Percentiles rank a stretch among this genome's conserved stretches.
phyloP scores from a whole-genome alignment of 2,888 invertebrate genomes.

The Lithophane semibrunnea region DNA sequence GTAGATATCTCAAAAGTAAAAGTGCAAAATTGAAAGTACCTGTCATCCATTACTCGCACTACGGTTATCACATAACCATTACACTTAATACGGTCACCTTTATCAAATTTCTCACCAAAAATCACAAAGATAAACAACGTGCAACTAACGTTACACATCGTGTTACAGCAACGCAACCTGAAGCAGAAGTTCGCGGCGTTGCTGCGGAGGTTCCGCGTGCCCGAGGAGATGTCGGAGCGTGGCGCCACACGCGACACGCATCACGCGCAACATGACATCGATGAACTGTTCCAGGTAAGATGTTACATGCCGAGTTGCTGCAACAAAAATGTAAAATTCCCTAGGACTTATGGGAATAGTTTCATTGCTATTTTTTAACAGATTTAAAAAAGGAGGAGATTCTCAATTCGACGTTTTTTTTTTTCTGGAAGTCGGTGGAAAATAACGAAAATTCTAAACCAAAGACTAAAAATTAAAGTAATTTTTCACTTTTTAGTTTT shows the following conservation, averaged over 20 bases:
- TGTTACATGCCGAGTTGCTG: slow-evolving; percentile 12
- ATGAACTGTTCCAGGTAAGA: slow-evolving; percentile 94
- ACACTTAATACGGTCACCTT: not conserved
- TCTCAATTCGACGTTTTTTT: too few species aligned
- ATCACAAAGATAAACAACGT: not conserved
- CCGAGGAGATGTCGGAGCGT: slow-evolving; percentile 95
- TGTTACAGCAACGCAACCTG: slow-evolving; percentile 96
- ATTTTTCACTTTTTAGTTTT: too few species aligned
- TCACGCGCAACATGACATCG: slow-evolving; percentile 96
- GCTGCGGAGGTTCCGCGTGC: slow-evolving; percentile 97
- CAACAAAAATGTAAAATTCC: not conserved
- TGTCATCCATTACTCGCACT: not conserved
- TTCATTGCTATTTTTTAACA: not conserved
- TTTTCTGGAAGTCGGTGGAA: too few species aligned
- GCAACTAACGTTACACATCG: not conserved
- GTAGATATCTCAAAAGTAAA: not conserved
- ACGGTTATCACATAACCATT: not conserved
- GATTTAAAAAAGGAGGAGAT: too few species aligned
- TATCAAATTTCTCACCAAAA: not conserved
- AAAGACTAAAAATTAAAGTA: too few species aligned
- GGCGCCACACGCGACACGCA: slow-evolving; percentile 92
- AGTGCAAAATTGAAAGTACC: not conserved
- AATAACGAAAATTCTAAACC: too few species aligned
- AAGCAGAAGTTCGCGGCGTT: slow-evolving; percentile 99
- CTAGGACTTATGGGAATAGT: not conserved